Evolutionary conservation across 2,888 invertebrate species (phyloP).

Genomic region (Ophion costatus): DNA sequence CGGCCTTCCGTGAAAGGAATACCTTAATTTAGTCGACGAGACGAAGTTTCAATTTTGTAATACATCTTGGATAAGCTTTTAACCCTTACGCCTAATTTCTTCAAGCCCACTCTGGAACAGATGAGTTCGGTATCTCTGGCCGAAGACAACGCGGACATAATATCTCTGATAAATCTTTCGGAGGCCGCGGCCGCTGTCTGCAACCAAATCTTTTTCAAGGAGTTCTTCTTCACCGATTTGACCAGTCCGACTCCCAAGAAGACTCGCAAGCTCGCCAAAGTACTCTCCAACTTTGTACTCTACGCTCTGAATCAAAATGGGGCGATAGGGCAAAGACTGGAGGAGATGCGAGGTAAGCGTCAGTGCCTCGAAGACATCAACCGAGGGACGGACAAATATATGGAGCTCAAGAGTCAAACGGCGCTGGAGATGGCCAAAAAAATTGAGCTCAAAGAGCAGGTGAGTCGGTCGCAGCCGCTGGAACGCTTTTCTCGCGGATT

Average conservation of each 20-base stretch:
- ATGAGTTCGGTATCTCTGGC: constrained; percentile 34
- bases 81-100: background rate
- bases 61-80: background rate
- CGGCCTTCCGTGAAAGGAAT: too few relatives aligned
- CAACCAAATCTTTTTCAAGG: constrained; percentile 70
- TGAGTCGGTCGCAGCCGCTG: constrained; percentile 42
- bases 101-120: constrained; percentile 72
- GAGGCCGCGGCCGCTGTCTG: constrained; percentile 68
- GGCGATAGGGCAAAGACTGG: constrained; percentile 64
- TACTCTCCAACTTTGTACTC: constrained; percentile 74
- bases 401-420: constrained; percentile 62
- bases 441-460: constrained; percentile 67
- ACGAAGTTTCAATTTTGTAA: background rate
- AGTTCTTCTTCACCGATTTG: constrained; percentile 73
- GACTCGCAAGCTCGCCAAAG: constrained; percentile 70
- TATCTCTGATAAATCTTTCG: constrained; percentile 72
- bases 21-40: background rate
- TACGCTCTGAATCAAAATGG: constrained; percentile 67
- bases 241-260: constrained; percentile 74
- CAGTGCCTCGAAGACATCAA: constrained; percentile 60
- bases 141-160: constrained; percentile 67
- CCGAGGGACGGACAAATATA: constrained; percentile 53
- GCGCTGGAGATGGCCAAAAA: constrained; percentile 67
- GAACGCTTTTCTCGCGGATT: background rate
- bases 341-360: constrained; percentile 19